A percentile compares a stretch with the other conserved stretches of the same genome.
Conservation (phyloP, 2,113 vertebrate genomes). For the Narcine bancroftii region DNA sequence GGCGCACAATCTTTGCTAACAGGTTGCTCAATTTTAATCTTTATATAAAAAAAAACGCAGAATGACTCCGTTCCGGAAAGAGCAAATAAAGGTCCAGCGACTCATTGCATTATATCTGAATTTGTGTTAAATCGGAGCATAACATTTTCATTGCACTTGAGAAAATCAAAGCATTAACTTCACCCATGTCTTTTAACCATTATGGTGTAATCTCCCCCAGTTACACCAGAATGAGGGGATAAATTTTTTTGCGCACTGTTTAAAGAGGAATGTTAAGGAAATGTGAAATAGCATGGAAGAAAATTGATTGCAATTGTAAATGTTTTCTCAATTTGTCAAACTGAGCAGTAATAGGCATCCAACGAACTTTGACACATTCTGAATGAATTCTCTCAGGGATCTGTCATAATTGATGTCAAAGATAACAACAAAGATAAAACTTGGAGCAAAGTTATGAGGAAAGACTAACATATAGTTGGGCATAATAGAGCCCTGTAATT, state of each 20-base stretch:
- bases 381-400: no score
- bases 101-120: no score
- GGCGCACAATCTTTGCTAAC: no score
- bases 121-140: no score
- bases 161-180: not conserved
- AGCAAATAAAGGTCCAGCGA: no score
- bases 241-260: not conserved
- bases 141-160: no score
- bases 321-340: not conserved
- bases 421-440: not conserved
- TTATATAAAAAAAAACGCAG: no score
- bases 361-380: not conserved
- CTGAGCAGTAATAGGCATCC: conserved; percentile 7
- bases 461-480: not conserved
- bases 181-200: not conserved
- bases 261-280: not conserved
- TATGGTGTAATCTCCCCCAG: not conserved
- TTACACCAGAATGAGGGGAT: not conserved
- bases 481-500: not conserved
- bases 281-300: not conserved
- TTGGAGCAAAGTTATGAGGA: not conserved
- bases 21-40: no score
- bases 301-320: not conserved
- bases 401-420: not conserved
- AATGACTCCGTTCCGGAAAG: no score